Base-by-base conservation (phyloP, 2,113 vertebrate genomes). In the Dicaeum eximium region DNA sequence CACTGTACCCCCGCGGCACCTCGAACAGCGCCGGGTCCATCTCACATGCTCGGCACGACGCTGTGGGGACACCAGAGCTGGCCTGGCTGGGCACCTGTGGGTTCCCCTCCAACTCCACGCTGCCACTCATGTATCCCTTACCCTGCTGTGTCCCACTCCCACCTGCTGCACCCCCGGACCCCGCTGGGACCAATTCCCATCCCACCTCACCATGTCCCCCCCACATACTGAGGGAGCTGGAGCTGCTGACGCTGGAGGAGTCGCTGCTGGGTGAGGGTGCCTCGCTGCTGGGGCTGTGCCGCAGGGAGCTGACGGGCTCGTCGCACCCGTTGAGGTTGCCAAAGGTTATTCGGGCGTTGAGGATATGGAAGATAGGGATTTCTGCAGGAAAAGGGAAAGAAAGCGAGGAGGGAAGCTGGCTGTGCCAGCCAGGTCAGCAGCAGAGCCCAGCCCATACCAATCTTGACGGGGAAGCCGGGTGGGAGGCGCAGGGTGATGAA, bases 301-400 rank as follows among this genome's bases (percentile, higher is more conserved):
- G 98, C 94, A 98, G 98, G 2, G 98, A 98, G 3, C 98, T 98
- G 58, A 98, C 97, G 0, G 98, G 98, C 90, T 99, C 99, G 5
- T 99, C 99, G 4, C 99, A 99, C 96, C 99, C 99, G 1, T 99
- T 99, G 96, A 99, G 98, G 98, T 99, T 99, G 73, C 99, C 99
- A 2, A 99, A 99, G 88, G 99, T 99, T 98, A 99, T 99, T 92
- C 99, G 99, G 56, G 99, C 99, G 0, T 99, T 99, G 47, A 99
- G 98, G 97, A 99, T 99, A 96, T 99, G 99, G 97, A 99, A 99
- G 95, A 99, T 98, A 25, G 99, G 99, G 95, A 99, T 99, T 97
- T 99, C 99, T 99, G 98, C 33, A 35, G 80, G 64, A 25, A 23
- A 65, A 24, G 22, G 48, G 19, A 51, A 35, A 74, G 47, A 61